A percentile compares a stretch with the other conserved stretches of the same genome.
Evolutionary conservation across 2,797 vertebrate genomes (phyloP).

Genomic region (Amphiprion clarkii): DNA sequence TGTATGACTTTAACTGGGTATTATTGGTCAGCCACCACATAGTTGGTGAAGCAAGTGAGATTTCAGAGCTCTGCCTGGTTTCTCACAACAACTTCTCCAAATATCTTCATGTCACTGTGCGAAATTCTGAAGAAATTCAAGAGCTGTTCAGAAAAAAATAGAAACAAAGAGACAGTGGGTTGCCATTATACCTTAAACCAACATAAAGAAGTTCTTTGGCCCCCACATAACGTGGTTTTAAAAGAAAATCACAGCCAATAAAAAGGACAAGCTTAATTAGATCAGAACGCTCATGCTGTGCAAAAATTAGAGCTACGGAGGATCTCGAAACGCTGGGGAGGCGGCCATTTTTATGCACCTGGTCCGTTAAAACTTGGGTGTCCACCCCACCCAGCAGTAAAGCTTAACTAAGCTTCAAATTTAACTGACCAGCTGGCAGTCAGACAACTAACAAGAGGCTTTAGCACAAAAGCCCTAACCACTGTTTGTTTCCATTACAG

Average conservation of each 20-base stretch:
- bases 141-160: not conserved
- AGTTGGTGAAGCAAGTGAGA: too few species aligned
- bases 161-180: too few species aligned
- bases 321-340: not conserved
- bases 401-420: constrained; percentile 58
- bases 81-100: too few species aligned
- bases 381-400: constrained; percentile 55
- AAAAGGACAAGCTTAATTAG: not conserved
- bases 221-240: too few species aligned
- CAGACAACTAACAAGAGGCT: constrained; percentile 65
- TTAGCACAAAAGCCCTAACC: constrained; percentile 63
- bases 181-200: too few species aligned
- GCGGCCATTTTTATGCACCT: constrained; percentile 43
- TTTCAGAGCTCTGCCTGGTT: too few species aligned
- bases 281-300: not conserved
- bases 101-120: too few species aligned
- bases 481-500: constrained; percentile 76
- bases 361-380: constrained; percentile 39
- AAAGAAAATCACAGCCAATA: not conserved
- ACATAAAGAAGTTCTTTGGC: too few species aligned
- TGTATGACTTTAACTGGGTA: too few species aligned
- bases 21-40: too few species aligned
- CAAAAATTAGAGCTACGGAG: not conserved
- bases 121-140: too few species aligned
- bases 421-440: constrained; percentile 79